These are phyloP conservation scores for Malthinus seriepunctatus DNA, from an alignment of 2,888 invertebrate species.

Conservation along the genomic window DNA sequence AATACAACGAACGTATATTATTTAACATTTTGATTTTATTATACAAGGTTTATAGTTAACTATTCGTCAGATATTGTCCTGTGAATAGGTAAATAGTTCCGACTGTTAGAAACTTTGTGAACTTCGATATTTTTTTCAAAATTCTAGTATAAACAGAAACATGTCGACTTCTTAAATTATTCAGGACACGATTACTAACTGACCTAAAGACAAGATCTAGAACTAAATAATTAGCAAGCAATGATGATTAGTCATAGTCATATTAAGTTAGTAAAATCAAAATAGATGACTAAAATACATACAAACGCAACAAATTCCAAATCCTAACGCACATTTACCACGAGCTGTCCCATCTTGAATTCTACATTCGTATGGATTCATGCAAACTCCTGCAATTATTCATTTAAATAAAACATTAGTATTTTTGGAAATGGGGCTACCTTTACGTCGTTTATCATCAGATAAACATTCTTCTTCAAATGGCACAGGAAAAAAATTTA, in stretches of 20 bases:
- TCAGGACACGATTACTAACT: too few relatives aligned
- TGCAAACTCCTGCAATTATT: constrained; percentile 66
- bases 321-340: constrained; percentile 80
- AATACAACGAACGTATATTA: too few relatives aligned
- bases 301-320: constrained; percentile 87
- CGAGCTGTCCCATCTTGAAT: constrained; percentile 71
- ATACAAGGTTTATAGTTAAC: too few relatives aligned
- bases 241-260: not conserved
- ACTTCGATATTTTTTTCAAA: too few relatives aligned
- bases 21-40: too few relatives aligned
- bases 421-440: constrained; percentile 40
- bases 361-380: constrained; percentile 83
- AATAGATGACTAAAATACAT: constrained; percentile 53
- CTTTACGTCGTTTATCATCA: constrained; percentile 66
- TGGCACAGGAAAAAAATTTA: constrained; percentile 83
- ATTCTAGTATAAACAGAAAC: too few relatives aligned
- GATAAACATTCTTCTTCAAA: constrained; percentile 80
- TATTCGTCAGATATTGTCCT: too few relatives aligned
- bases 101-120: too few relatives aligned
- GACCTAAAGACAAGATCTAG: not conserved
- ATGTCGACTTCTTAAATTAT: too few relatives aligned
- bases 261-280: not conserved
- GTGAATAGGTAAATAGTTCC: too few relatives aligned
- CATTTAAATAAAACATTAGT: not conserved
- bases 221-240: not conserved